Evolutionary conservation across 2,888 invertebrate species (phyloP).

Genomic region (Platycheirus albimanus): DNA sequence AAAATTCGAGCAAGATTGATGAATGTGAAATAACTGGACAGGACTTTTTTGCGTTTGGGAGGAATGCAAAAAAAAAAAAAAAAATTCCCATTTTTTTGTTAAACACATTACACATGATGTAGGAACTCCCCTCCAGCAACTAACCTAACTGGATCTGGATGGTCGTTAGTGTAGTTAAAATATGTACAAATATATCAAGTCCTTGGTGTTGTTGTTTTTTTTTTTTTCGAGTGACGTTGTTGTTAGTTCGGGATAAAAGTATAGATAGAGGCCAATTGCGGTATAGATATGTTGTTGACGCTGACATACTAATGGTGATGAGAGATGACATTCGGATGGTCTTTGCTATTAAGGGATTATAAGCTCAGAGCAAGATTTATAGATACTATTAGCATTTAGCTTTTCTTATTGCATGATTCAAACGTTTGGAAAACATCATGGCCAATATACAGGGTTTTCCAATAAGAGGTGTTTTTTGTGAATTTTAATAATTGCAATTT

Average conservation of each 20-base stretch:
- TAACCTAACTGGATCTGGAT: slow-evolving; percentile 9
- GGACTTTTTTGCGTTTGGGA: slow-evolving; percentile 9
- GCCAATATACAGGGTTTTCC: no score
- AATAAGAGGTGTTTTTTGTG: no score
- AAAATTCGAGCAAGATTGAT: slow-evolving; percentile 53
- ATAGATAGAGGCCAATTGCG: slow-evolving; percentile 18
- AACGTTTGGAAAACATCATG: no score
- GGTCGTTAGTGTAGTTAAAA: slow-evolving; percentile 47
- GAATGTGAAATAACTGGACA: slow-evolving; percentile 45
- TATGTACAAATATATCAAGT: slow-evolving; percentile 18
- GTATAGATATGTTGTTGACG: slow-evolving; percentile 31
- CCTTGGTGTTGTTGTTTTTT: slow-evolving; percentile 2
- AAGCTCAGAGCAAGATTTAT: slow-evolving; percentile 9
- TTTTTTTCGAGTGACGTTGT: neutral
- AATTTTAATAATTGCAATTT: no score
- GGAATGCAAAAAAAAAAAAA: neutral
- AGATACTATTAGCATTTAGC: neutral
- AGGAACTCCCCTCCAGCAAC: slow-evolving; percentile 14
- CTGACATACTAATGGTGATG: slow-evolving; percentile 25
- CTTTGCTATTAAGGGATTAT: slow-evolving; percentile 19
- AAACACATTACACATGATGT: slow-evolving; percentile 35
- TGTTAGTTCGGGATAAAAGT: neutral
- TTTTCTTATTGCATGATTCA: neutral
- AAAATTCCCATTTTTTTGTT: slow-evolving; percentile 9
- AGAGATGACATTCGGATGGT: slow-evolving; percentile 32